These are phyloP conservation scores for Carassius auratus DNA, from an alignment of 2,113 vertebrate genomes.

Conservation along the genomic window DNA sequence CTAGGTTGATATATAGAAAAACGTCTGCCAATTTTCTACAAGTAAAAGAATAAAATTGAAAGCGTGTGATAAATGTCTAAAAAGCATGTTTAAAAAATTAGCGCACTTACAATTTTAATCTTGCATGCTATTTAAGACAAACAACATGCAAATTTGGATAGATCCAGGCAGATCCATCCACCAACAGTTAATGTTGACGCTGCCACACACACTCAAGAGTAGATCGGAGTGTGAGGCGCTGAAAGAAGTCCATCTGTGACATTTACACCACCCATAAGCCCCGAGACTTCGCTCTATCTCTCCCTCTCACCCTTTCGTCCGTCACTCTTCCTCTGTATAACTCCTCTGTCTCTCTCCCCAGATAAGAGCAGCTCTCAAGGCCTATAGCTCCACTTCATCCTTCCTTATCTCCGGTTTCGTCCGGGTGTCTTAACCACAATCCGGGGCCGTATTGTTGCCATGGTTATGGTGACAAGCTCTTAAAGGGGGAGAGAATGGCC, in stretches of 20 bases:
- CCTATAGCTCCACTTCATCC: slow-evolving; percentile 17
- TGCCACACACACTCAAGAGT: background rate
- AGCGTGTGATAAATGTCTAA: background rate
- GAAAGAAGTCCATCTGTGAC: slow-evolving; percentile 44
- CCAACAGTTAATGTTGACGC: slow-evolving; percentile 30
- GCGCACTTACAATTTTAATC: background rate
- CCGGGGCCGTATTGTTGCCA: slow-evolving; percentile 31
- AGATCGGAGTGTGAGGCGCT: slow-evolving; percentile 48
- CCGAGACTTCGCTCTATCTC: slow-evolving; percentile 6
- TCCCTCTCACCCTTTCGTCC: slow-evolving; percentile 11
- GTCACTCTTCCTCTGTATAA: background rate
- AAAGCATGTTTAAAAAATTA: background rate
- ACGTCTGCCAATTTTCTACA: background rate
- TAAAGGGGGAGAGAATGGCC: slow-evolving; percentile 31
- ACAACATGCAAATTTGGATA: background rate
- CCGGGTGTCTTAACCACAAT: background rate
- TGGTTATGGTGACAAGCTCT: slow-evolving; percentile 28
- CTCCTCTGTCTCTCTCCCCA: slow-evolving; percentile 16
- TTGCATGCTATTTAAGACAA: background rate
- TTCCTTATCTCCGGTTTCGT: slow-evolving; percentile 40
- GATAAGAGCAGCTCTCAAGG: slow-evolving; percentile 10
- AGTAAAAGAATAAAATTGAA: too few relatives aligned
- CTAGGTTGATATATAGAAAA: background rate
- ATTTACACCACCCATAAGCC: slow-evolving; percentile 47
- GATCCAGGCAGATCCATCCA: slow-evolving; percentile 2